Evolutionary conservation across 1,140 invertebrate genomes (phyloP).

Genomic region (Drosophila lacteicornis): DNA sequence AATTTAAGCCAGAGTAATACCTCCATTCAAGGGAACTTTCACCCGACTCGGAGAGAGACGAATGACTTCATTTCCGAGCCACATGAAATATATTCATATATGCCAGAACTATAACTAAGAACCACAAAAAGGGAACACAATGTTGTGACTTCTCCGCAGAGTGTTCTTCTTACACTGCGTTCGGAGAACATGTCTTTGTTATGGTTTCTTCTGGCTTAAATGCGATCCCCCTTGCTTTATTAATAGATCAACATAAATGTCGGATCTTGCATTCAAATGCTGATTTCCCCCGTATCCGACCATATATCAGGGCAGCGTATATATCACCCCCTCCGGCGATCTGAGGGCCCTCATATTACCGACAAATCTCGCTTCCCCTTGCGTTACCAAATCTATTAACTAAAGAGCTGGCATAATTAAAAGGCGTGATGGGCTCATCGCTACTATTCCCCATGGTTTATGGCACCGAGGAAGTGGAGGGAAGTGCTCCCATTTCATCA

Average conservation of each 20-base stretch:
- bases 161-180: background rate
- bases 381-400: constrained; percentile 79
- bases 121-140: constrained; percentile 13
- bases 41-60: constrained; percentile 4
- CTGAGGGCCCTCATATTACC: constrained; percentile 43
- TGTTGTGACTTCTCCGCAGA: constrained; percentile 38
- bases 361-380: constrained; percentile 50
- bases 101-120: constrained; percentile 4
- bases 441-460: constrained; percentile 29
- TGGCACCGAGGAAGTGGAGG: constrained; percentile 6
- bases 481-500: constrained; percentile 76
- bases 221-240: constrained; percentile 53
- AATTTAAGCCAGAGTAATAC: constrained; percentile 17
- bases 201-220: constrained; percentile 37
- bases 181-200: constrained; percentile 30
- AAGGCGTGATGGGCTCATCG: constrained; percentile 68
- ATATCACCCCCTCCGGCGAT: constrained; percentile 8
- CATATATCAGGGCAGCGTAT: constrained; percentile 40
- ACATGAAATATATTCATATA: constrained; percentile 17
- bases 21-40: constrained; percentile 17
- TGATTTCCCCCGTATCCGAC: constrained; percentile 55
- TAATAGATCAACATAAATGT: constrained; percentile 81
- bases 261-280: constrained; percentile 68
- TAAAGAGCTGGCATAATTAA: constrained; percentile 82
- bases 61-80: constrained; percentile 19